phyloP scores from a whole-genome alignment of 2,113 vertebrate genomes.

The Elephas maximus region DNA sequence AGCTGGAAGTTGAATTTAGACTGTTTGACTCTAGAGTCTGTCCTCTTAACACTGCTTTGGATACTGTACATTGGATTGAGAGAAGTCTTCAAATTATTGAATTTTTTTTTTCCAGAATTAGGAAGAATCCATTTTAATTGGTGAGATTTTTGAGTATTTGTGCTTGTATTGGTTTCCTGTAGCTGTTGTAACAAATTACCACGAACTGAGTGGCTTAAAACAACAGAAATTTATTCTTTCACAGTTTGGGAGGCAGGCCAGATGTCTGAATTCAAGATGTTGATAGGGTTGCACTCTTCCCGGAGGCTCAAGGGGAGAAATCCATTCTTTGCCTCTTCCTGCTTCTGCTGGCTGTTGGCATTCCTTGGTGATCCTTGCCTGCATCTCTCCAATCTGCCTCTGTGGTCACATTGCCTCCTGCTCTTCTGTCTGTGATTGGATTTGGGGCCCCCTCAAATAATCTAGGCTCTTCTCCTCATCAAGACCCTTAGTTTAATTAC shows the following conservation, averaged over 20 bases:
- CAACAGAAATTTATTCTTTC: background rate
- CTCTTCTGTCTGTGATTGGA: background rate
- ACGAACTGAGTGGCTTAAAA: background rate
- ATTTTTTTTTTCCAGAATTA: conserved; percentile 21
- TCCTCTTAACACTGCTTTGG: background rate
- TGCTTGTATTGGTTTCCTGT: background rate
- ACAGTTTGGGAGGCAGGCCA: background rate
- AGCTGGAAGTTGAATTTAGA: background rate
- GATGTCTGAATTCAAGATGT: background rate
- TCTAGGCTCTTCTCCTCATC: background rate
- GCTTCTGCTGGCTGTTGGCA: background rate
- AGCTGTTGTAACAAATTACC: background rate
- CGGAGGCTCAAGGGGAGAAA: background rate
- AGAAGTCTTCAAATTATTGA: background rate
- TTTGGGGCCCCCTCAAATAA: background rate
- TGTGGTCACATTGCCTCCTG: background rate
- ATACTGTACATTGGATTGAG: background rate
- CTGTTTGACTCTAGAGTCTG: background rate
- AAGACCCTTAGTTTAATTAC: conserved; percentile 10
- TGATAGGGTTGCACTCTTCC: background rate
- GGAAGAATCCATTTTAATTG: background rate
- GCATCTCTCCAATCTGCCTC: background rate
- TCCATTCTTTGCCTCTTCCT: background rate
- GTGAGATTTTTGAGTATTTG: background rate
- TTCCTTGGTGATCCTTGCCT: background rate